Conservation (phyloP, 2,888 invertebrate species). For the Oscheius onirici region DNA sequence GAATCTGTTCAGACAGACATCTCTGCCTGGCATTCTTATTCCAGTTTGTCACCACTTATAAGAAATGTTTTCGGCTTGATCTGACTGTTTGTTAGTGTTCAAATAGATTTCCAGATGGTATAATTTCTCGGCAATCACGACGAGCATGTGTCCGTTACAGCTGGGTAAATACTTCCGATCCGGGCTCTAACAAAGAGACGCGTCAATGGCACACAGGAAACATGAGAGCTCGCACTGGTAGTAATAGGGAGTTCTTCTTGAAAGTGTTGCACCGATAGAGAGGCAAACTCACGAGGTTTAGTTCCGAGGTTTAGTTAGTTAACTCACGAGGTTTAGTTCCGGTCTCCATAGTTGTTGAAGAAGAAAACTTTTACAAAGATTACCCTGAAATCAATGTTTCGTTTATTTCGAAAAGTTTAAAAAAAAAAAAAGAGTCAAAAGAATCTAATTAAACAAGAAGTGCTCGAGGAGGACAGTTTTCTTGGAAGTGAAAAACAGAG, state of each 20-base stretch:
- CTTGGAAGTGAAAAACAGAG: too few species aligned
- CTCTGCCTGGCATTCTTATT: too few species aligned
- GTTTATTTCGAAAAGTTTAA: neutral
- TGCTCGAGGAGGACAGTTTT: too few species aligned
- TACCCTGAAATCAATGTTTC: too few species aligned
- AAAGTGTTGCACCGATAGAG: neutral
- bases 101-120: neutral
- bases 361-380: neutral
- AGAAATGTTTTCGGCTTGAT: too few species aligned
- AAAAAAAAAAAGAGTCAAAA: neutral
- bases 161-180: slow-evolving; percentile 30
- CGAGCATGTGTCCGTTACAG: slow-evolving; percentile 12
- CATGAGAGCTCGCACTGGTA: neutral
- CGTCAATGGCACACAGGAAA: slow-evolving; percentile 25
- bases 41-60: too few species aligned
- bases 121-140: slow-evolving; percentile 1
- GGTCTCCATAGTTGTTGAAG: neutral
- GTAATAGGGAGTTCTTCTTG: neutral
- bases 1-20: too few species aligned
- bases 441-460: neutral
- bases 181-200: neutral
- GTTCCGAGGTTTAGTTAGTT: too few species aligned
- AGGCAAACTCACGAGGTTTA: neutral
- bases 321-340: neutral
- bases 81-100: too few species aligned